Base-by-base conservation (phyloP, 2,797 vertebrate genomes). In the Dipus sagitta region DNA sequence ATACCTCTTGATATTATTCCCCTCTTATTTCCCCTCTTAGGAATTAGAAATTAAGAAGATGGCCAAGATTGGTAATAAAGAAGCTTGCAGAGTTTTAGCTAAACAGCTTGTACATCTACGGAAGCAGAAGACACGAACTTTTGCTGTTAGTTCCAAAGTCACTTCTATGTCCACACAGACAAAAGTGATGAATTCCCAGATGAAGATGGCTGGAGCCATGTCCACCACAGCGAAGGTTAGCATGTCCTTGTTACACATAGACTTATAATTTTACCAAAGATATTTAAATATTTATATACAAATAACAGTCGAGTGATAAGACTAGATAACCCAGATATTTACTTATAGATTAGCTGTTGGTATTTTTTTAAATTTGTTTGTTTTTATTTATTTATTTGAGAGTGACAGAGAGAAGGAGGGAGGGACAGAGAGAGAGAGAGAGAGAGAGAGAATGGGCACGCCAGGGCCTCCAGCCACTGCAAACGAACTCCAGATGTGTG, bases 121-220 rank as follows among this genome's bases (percentile, higher is more conserved):
- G 96, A 99, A 99, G 97, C 99, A 99, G 98, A 99, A 99, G 93
- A 99, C 99, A 91, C 98, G 99, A 94, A 99, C 99, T 0, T 99
- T 99, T 0, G 99, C 99, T 2, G 99, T 99, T 88, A 99, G 99
- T 98, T 99, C 99, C 76, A 99, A 99, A 97, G 99, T 99, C 95
- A 99, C 99, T n/a, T 99, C 99, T 94, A 99, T 99, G 99, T 99
- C 99, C 0, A 99, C 99, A 12, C 99, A 99, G 96, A 99, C 99
- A 0, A 99, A 99, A 95, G 98, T 99, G 97, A 99, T 99, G 99
- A 99, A 99, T 98, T 99, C 99, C 52, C 99, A 99, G 97, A 99
- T 99, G 99, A 99, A 99, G 98, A 99, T 99, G 99, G 99, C 99
- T 0, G 99, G 99, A 80, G 99, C 99, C 83, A 99, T 99, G 99